These are phyloP conservation scores for Drosophila parvula DNA, from an alignment of 1,140 invertebrate species.

Conservation along the genomic window DNA sequence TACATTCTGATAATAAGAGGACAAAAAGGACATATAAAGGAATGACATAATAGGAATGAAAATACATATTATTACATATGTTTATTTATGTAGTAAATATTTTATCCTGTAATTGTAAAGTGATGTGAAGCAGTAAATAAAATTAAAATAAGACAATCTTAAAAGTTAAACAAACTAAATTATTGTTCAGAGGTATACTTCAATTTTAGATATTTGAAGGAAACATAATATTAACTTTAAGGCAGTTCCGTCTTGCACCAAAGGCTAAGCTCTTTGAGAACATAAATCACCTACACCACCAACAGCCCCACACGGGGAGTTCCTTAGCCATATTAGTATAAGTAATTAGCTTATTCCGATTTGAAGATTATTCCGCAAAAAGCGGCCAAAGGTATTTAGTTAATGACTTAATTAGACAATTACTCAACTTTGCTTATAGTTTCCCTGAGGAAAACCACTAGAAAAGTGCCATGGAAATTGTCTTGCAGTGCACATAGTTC, in stretches of 20 bases:
- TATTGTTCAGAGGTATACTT: background rate
- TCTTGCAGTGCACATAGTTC: slow-evolving; percentile 18
- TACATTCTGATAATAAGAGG: background rate
- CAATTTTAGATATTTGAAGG: background rate
- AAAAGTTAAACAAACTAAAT: background rate
- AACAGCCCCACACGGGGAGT: slow-evolving; percentile 22
- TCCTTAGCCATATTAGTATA: slow-evolving; percentile 25
- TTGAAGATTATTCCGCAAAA: slow-evolving; percentile 57
- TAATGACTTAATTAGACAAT: slow-evolving; percentile 73
- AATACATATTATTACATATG: too few species aligned
- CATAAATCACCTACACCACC: slow-evolving; percentile 57
- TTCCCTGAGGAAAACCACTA: background rate
- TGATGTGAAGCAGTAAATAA: too few species aligned
- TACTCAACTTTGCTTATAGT: slow-evolving; percentile 13
- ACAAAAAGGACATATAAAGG: too few species aligned
- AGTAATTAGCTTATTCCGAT: slow-evolving; percentile 40
- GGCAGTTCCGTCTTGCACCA: background rate
- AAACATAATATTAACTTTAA: background rate
- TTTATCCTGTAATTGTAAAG: background rate
- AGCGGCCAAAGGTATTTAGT: slow-evolving; percentile 47
- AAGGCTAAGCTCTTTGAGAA: background rate
- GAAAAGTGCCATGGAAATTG: background rate
- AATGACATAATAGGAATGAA: too few species aligned
- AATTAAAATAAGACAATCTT: too few species aligned
- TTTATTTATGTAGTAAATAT: background rate